These are phyloP conservation scores for Gymnopithys bicolor DNA, from an alignment of 2,797 vertebrate genomes.

Conservation along the genomic window DNA sequence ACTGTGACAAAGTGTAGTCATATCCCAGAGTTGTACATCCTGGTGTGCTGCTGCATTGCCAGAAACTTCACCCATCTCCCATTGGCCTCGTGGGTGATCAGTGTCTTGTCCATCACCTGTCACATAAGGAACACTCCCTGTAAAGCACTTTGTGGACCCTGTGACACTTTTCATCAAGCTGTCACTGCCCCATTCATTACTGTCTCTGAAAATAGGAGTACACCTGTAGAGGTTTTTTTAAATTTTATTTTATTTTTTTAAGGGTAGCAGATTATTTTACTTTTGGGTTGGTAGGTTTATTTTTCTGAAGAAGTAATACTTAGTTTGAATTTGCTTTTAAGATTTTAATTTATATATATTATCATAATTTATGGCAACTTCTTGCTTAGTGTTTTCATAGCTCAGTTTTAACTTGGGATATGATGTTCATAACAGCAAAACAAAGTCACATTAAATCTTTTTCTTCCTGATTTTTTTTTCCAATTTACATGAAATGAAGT, in stretches of 20 bases:
- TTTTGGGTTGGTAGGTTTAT: neutral
- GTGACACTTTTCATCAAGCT: neutral
- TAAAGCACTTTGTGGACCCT: neutral
- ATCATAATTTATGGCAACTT: neutral
- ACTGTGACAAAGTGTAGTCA: neutral
- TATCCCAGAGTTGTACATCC: neutral
- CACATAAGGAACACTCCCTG: neutral
- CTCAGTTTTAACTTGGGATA: neutral
- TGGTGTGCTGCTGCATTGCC: neutral
- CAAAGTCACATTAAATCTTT: neutral
- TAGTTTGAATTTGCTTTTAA: neutral
- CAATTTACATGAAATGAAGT: neutral
- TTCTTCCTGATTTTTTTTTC: neutral
- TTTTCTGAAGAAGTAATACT: neutral
- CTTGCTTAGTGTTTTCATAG: neutral
- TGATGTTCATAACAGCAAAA: neutral
- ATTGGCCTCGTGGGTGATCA: neutral
- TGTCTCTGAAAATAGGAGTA: neutral
- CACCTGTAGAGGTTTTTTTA: neutral
- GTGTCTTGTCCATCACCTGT: neutral
- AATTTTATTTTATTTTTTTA: neutral
- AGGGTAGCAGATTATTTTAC: neutral
- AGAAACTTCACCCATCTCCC: neutral
- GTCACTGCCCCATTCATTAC: neutral
- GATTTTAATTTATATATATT: neutral